Base-by-base conservation (phyloP, 2,888 invertebrate genomes). In the Frankliniella intonsa region DNA sequence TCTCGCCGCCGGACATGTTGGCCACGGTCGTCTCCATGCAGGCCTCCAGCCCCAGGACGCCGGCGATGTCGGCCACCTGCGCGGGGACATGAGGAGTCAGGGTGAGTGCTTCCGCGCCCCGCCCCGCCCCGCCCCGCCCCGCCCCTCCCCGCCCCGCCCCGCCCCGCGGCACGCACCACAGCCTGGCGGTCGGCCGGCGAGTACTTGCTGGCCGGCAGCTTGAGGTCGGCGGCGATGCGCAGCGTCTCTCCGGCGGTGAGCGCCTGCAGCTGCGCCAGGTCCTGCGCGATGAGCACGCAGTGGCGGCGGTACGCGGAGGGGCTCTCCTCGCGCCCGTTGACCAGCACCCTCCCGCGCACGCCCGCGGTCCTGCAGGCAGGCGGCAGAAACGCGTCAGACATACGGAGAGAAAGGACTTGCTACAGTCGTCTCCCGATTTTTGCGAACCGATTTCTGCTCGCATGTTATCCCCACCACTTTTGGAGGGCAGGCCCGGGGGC, bases 321-420 rank as follows among this genome's bases (percentile, higher is more conserved):
- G 84, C 93, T 91, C 69, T 94, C 89, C 80, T 89, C 86, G 55
- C 90, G 90, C 7, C 93, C 94, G 86, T 97, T 96, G n/a, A 96
- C 90, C 80, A 89, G 89, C 62, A 97, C 90, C 49, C 89, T 90
- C 0, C 97, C 97, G 25, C 88, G 89, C n/a, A 92, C 89, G 19
- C 88, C 88, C 38, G 86, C 86, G 17, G 87, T 88, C 83, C 90
- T 90, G 85, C 25, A 87, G 87, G 83, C 81, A 38, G 38, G n/a
- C n/a, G n/a, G n/a, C n/a, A n/a, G n/a, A n/a, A n/a, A n/a, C n/a
- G n/a, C n/a, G n/a, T n/a, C n/a, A n/a, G n/a, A n/a, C n/a, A n/a
- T n/a, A n/a, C n/a, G n/a, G n/a, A n/a, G n/a, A n/a, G n/a, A n/a
- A n/a, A n/a, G n/a, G n/a, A n/a, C n/a, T n/a, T n/a, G n/a, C n/a